phyloP scores from a whole-genome alignment of 37 sponge, comb jelly and placozoan species.

The Oopsacas minuta region DNA sequence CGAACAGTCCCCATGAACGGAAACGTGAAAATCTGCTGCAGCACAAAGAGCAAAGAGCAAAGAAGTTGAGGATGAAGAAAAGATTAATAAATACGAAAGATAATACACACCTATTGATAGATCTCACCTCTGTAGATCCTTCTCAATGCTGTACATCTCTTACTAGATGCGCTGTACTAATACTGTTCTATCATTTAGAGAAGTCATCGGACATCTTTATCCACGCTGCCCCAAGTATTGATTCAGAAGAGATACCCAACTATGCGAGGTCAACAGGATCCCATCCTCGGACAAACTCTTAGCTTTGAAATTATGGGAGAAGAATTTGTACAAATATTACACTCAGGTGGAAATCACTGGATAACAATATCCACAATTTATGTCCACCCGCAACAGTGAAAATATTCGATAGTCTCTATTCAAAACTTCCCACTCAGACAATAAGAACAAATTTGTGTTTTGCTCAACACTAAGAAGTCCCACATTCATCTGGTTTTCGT shows the following conservation, averaged over 20 bases:
- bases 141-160: too few relatives aligned
- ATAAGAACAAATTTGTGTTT: not conserved
- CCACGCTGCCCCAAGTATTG: not conserved
- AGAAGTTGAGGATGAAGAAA: too few relatives aligned
- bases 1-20: not conserved
- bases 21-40: not conserved
- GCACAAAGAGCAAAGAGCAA: too few relatives aligned
- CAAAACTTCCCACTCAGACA: not conserved
- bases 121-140: too few relatives aligned
- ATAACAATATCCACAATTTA: not conserved
- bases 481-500: not conserved
- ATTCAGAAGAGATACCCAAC: not conserved
- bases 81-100: too few relatives aligned
- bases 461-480: not conserved
- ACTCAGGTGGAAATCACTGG: not conserved
- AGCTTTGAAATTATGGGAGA: not conserved
- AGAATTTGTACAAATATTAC: constrained; percentile 14
- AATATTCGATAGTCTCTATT: not conserved
- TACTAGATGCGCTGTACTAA: too few relatives aligned
- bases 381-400: not conserved
- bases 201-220: not conserved
- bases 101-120: too few relatives aligned
- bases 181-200: too few relatives aligned
- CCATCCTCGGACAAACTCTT: not conserved
- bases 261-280: not conserved